A percentile compares a stretch with the other conserved stretches of the same genome.
Evolutionary conservation across 2,797 vertebrate genomes (phyloP).

Genomic region (Aselliscus stoliczkanus): DNA sequence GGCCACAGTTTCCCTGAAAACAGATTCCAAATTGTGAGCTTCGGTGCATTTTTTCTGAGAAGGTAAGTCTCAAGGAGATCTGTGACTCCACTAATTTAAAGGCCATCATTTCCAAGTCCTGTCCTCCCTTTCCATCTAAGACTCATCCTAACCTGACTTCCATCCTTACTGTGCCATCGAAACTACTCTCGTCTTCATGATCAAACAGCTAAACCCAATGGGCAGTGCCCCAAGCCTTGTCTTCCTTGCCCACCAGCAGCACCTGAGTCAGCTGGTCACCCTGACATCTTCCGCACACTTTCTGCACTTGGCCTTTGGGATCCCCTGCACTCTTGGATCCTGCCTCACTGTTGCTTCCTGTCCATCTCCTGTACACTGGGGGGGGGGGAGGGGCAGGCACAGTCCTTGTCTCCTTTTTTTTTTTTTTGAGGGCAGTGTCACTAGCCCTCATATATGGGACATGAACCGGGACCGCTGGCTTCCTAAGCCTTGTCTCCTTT

Average conservation of each 20-base stretch:
- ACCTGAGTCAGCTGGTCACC: rapidly evolving
- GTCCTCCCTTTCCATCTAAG: not conserved
- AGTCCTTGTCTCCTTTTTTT: not conserved
- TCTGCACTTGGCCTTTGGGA: not conserved
- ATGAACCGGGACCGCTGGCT: no score
- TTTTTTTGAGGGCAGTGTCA: no score
- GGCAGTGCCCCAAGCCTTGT: rapidly evolving
- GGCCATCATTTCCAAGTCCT: not conserved
- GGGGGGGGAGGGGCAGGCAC: no score
- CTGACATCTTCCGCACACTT: rapidly evolving
- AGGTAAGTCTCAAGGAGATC: not conserved
- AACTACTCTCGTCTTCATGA: no score
- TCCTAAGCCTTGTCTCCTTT: not conserved
- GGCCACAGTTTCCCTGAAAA: not conserved
- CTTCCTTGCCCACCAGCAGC: not conserved
- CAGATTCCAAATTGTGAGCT: not conserved
- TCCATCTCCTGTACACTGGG: not conserved
- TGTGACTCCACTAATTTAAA: not conserved
- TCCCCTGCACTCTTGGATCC: rapidly evolving
- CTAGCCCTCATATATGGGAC: no score
- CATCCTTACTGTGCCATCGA: no score
- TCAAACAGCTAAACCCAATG: rapidly evolving
- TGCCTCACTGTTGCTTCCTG: not conserved
- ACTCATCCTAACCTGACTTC: not conserved
- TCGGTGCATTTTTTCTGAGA: not conserved